Evolutionary conservation across 2,888 invertebrate genomes (phyloP), one percentile per base, ranked within the genome.

Genomic region (Drosophila picticornis): DNA sequence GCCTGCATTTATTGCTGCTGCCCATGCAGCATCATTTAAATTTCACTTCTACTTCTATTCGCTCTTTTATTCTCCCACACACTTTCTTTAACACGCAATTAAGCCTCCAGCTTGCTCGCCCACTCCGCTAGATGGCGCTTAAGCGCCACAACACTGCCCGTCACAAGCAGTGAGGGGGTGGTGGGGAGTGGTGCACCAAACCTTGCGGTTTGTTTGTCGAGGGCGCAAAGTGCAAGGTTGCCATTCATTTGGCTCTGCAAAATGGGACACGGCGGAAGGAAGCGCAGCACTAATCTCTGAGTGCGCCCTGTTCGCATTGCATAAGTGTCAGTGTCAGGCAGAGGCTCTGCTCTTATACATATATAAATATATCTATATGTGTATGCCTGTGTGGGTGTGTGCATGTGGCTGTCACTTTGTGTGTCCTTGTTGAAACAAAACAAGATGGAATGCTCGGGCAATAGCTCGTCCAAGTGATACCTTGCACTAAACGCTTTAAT

Each of bases 171-270:
- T 16, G 19, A 1, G 38, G 4, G 2, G 40, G 31, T 3, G 11
- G 10, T 11, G 19, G 13, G 29, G 22, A 29, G 61, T 65, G 16
- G 50, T 32, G 27, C 53, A 65, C 48, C 77, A 77, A 80, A 74
- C 88, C 83, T 87, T 81, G 88, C 55, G 76, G 83, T 82, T 80
- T 75, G 83, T 74, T 84, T 77, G 77, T 80, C 69, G 80, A 84
- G 88, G 88, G 85, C 85, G 69, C 74, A 88, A 75, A 88, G 83
- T 84, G 85, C 83, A 88, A 88, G 83, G 83, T 83, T 84, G 88
- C 85, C 83, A 84, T 82, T 83, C 79, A 83, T 83, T 88, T 84
- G 72, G 87, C 74, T 69, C 36, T 66, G 59, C 56, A 40, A 80
- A 80, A 80, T 72, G 65, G 65, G 64, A 72, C 63, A 75, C 67